Evolutionary conservation across 2,797 vertebrate species (phyloP).

Genomic region (Amblyopsis hoosieri): DNA sequence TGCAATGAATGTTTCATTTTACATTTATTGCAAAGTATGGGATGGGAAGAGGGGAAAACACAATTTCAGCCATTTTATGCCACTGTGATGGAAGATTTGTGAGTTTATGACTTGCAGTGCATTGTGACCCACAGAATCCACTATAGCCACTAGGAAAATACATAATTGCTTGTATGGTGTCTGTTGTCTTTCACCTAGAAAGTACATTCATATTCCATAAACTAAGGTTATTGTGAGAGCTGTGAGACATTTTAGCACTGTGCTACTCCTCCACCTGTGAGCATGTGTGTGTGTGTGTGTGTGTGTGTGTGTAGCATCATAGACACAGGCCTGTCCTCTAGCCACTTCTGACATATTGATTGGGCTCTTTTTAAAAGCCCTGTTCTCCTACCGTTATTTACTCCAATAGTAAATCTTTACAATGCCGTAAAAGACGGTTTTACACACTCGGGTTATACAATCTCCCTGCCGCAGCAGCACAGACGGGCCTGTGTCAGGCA

Average conservation of each 20-base stretch:
- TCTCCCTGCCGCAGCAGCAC: conserved; percentile 63
- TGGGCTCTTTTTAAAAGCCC: conserved; percentile 78
- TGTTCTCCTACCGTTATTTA: conserved; percentile 82
- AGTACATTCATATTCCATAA: conserved; percentile 11
- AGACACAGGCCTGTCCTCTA: conserved; percentile 64
- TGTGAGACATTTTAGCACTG: conserved; percentile 35
- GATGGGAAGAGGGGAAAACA: neutral
- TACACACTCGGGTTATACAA: conserved; percentile 80
- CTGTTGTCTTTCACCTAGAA: conserved; percentile 4
- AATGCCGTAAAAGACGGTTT: conserved; percentile 82
- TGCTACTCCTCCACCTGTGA: neutral
- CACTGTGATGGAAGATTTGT: conserved; percentile 9
- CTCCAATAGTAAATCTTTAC: conserved; percentile 85
- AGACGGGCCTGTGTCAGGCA: conserved; percentile 64
- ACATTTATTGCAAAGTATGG: neutral
- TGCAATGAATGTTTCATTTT: neutral
- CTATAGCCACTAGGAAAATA: neutral
- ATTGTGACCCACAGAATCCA: conserved; percentile 6
- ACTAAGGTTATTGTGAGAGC: conserved; percentile 18
- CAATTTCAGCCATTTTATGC: neutral
- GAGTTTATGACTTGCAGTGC: conserved; percentile 7
- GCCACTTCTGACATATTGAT: conserved; percentile 77
- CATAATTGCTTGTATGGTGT: neutral
- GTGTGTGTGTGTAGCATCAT: conserved; percentile 38
- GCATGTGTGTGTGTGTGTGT: conserved; percentile 7